These are phyloP conservation scores for Drosophila peninsularis DNA, from an alignment of 2,888 invertebrate species.

Conservation along the genomic window DNA sequence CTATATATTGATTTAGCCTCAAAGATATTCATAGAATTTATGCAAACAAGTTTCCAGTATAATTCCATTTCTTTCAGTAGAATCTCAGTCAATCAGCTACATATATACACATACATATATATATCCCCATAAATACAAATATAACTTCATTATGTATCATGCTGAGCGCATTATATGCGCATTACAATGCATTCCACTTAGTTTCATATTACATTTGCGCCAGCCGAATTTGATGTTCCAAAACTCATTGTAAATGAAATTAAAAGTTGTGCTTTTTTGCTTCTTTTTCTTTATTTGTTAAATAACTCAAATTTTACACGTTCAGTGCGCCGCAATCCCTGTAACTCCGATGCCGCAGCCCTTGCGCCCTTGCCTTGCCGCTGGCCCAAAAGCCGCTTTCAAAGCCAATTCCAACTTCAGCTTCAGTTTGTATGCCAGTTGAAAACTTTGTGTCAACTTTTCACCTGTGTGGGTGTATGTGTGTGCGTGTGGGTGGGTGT, in stretches of 20 bases:
- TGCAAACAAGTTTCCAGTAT: no score
- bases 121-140: neutral
- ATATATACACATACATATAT: neutral
- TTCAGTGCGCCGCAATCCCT: neutral
- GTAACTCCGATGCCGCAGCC: neutral
- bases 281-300: slow-evolving; percentile 13
- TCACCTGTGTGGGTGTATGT: slow-evolving; percentile 35
- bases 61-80: no score
- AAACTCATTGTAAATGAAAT: slow-evolving; percentile 69
- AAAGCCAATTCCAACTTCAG: slow-evolving; percentile 63
- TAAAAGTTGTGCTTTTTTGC: slow-evolving; percentile 58
- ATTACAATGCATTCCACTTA: slow-evolving; percentile 7
- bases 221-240: slow-evolving; percentile 31
- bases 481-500: neutral
- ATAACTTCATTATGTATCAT: neutral
- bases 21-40: no score
- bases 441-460: slow-evolving; percentile 61
- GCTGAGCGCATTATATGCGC: neutral
- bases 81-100: neutral
- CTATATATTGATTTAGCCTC: no score
- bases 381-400: slow-evolving; percentile 15
- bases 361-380: neutral
- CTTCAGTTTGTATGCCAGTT: slow-evolving; percentile 54
- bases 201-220: slow-evolving; percentile 20
- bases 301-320: slow-evolving; percentile 31